These are phyloP conservation scores for Morpho achilles DNA, from an alignment of 2,888 invertebrate genomes.

Conservation along the genomic window DNA sequence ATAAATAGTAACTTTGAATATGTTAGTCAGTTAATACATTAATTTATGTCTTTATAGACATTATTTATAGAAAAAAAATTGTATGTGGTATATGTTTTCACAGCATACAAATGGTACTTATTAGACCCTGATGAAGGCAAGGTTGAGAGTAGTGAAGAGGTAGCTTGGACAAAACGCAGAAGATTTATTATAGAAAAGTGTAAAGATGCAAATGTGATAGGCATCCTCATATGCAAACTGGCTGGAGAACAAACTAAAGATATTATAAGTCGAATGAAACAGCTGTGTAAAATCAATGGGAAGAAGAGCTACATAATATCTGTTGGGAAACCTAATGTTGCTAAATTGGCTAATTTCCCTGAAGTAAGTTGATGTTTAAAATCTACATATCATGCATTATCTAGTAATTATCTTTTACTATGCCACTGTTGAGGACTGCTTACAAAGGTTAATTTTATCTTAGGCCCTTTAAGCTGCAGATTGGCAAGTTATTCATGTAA, in stretches of 20 bases:
- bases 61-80: no score
- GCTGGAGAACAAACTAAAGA: slow-evolving; percentile 89
- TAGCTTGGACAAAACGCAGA: slow-evolving; percentile 85
- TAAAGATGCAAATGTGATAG: slow-evolving; percentile 92
- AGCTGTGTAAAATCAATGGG: slow-evolving; percentile 84
- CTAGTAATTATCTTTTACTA: no score
- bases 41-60: no score
- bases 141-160: slow-evolving; percentile 61
- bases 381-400: not conserved
- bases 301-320: slow-evolving; percentile 95
- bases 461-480: no score
- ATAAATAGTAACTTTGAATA: no score
- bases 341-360: slow-evolving; percentile 96
- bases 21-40: no score
- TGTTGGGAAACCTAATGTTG: slow-evolving; percentile 96
- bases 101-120: slow-evolving; percentile 78
- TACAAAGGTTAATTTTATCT: no score
- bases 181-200: slow-evolving; percentile 93
- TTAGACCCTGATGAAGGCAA: slow-evolving; percentile 65
- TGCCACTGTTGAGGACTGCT: no score
- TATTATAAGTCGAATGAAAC: slow-evolving; percentile 86
- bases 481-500: no score
- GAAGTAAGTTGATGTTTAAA: slow-evolving; percentile 76
- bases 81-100: slow-evolving; percentile 30
- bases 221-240: slow-evolving; percentile 94